phyloP scores from a whole-genome alignment of 2,888 invertebrate species.

The Perdita meconis region DNA sequence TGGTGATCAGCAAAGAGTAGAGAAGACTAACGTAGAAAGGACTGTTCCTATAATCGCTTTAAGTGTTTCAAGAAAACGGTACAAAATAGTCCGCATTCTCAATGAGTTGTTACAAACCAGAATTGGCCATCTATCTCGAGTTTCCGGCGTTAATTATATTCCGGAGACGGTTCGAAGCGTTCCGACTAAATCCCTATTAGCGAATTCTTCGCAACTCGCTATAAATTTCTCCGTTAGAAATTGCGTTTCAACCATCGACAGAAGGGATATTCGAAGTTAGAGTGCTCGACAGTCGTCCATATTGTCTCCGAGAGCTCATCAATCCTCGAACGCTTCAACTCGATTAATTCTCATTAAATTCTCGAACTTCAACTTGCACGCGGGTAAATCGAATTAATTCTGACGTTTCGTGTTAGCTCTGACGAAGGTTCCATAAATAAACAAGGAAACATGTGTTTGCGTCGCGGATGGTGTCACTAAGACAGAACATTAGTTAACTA shows the following conservation, averaged over 20 bases:
- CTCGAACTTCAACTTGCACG: slow-evolving; percentile 25
- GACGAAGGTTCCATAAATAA: too few relatives aligned
- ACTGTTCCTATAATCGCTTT: slow-evolving; percentile 4
- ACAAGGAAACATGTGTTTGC: too few relatives aligned
- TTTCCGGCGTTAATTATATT: slow-evolving; percentile 49
- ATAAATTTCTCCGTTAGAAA: slow-evolving; percentile 42
- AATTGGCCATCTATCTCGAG: not conserved
- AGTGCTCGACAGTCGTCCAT: slow-evolving; percentile 21
- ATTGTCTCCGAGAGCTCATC: slow-evolving; percentile 23
- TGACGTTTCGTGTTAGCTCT: not conserved
- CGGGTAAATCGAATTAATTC: slow-evolving; percentile 34
- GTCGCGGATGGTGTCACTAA: too few relatives aligned
- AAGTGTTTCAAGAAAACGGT: slow-evolving; percentile 12
- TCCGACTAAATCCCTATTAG: slow-evolving; percentile 34
- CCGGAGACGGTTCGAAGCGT: slow-evolving; percentile 21
- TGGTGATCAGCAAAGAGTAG: not conserved
- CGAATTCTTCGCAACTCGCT: slow-evolving; percentile 41
- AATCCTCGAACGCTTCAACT: slow-evolving; percentile 36
- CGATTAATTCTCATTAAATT: slow-evolving; percentile 50
- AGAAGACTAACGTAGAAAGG: not conserved
- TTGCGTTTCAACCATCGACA: slow-evolving; percentile 25
- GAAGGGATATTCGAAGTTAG: slow-evolving; percentile 21
- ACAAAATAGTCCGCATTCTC: slow-evolving; percentile 13
- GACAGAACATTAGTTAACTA: too few relatives aligned
- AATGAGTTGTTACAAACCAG: slow-evolving; percentile 29